Evolutionary conservation across 2,113 vertebrate species (phyloP), one percentile per base, ranked within the genome.

Genomic region (Lontra canadensis): DNA sequence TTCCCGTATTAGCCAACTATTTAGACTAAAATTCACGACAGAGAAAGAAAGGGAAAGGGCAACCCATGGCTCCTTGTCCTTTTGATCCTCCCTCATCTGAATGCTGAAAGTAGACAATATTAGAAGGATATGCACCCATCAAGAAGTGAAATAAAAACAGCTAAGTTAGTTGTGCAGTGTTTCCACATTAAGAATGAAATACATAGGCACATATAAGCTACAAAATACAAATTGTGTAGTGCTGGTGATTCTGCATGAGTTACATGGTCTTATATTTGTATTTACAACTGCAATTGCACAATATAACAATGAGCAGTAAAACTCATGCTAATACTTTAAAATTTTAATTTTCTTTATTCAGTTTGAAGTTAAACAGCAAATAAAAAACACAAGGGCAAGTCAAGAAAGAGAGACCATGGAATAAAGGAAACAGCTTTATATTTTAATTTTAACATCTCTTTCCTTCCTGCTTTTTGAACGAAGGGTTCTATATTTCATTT

Each of bases 291-390:
- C 26, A 52, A 79, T 34, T 90, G 17, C 6, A 87, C 31, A 57
- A 44, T 42, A 49, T 57, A 94, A 90, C 21, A 90, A 79, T 42
- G 18, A 57, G 36, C 14, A 55, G 34, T 87, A 92, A 94, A 79
- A 85, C 29, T 21, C 25, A 67, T 6, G 4, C 8, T 65, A 95
- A 91, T 88, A 89, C 29, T 82, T 63, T n/a, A 93, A 69, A 86
- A n/a, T 85, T 88, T 88, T 74, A 79, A 92, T 92, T 96, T 73
- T 90, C 21, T 83, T 97, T 94, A 78, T 61, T 92, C 52, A 89
- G 36, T 87, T 79, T 86, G 17, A 95, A 73, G 20, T 36, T 83
- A 67, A 95, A 74, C 61, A 91, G 52, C 63, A 96, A 96, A 90
- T 44, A 81, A 83, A 87, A 88, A 85, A 63, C 9, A 55, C 2